Conservation (phyloP, 2,888 invertebrate species). For the Caenorhabditis afra region DNA sequence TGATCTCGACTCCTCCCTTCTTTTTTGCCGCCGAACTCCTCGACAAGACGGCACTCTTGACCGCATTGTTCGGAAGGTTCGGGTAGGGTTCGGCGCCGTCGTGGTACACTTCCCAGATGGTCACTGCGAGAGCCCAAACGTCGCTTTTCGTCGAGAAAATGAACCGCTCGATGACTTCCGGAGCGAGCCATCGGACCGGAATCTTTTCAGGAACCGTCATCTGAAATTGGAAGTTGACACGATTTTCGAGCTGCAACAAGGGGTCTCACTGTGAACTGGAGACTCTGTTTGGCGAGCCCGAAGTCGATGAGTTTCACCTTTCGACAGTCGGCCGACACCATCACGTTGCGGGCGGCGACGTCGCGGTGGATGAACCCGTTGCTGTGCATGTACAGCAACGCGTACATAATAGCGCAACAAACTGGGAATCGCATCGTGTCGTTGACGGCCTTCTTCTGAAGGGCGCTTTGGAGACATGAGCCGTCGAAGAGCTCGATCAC, state of each 20-base stretch:
- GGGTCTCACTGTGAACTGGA: constrained; percentile 4
- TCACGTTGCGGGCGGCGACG: constrained; percentile 51
- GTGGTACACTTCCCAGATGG: constrained; percentile 49
- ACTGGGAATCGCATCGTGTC: constrained; percentile 23
- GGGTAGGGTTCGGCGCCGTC: constrained; percentile 40
- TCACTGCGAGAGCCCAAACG: constrained; percentile 48
- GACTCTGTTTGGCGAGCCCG: constrained; percentile 30
- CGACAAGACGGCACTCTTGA: constrained; percentile 4
- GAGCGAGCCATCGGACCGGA: constrained; percentile 46
- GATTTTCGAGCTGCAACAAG: neutral
- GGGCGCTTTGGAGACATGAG: constrained; percentile 6
- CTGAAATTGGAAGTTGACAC: constrained; percentile 16
- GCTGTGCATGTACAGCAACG: constrained; percentile 30
- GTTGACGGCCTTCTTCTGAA: constrained; percentile 15
- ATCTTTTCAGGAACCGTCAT: constrained; percentile 23
- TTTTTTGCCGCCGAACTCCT: neutral
- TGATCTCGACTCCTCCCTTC: neutral
- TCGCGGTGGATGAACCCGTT: constrained; percentile 44
- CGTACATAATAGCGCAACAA: constrained; percentile 31
- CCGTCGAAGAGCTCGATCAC: constrained; percentile 51
- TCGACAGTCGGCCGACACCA: constrained; percentile 31
- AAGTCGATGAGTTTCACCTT: constrained; percentile 52
- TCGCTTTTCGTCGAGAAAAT: constrained; percentile 43
- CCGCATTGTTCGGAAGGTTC: too few relatives aligned
- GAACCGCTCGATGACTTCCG: constrained; percentile 7